Base-by-base conservation (phyloP, 2,113 vertebrate species). In the Gorsachius goisagi region DNA sequence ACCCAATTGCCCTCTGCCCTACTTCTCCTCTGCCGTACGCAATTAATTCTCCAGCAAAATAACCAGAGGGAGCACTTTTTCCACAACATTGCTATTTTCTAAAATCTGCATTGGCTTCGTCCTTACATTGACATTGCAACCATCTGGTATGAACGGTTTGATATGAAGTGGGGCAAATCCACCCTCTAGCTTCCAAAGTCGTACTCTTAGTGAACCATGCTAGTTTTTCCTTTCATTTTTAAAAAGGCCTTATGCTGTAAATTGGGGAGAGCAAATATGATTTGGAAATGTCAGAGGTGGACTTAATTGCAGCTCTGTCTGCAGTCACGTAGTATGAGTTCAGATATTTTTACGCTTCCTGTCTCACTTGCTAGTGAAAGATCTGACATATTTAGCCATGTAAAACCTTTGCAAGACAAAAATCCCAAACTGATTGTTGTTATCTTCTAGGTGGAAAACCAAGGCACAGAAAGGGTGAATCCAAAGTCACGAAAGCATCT, bases 81-180 rank as follows among this genome's bases (percentile, higher is more conserved):
- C 95, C 96, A 95, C 94, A 95, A 71, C 94, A 76, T 18, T 79
- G 95, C 92, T 92, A 1, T 91, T 95, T 97, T 89, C 95, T 89
- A 73, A 90, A 94, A 88, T 83, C 95, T 82, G 91, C 96, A 92
- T 93, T 92, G 95, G 84, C 89, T 93, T 93, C 15, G 94, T 93
- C 96, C 97, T 97, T 96, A 89, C 74, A 41, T n/a, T 97, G 97
- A 97, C 95, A 97, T 96, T 97, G 95, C 95, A 95, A 92, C 97
- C 96, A 97, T 97, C 96, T 97, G 94, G 89, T 94, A 79, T 0
- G 2, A 93, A n/a, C 11, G n/a, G 56, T 95, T 95, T 92, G 84
- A 62, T 76, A 91, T 26, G 77, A 96, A 96, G 81, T 88, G 94
- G 96, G 96, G 91, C 94, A 95, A 85, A 95, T 95, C 94, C 84